phyloP scores from a whole-genome alignment of 2,888 invertebrate genomes.

The Periphyllus acericola region DNA sequence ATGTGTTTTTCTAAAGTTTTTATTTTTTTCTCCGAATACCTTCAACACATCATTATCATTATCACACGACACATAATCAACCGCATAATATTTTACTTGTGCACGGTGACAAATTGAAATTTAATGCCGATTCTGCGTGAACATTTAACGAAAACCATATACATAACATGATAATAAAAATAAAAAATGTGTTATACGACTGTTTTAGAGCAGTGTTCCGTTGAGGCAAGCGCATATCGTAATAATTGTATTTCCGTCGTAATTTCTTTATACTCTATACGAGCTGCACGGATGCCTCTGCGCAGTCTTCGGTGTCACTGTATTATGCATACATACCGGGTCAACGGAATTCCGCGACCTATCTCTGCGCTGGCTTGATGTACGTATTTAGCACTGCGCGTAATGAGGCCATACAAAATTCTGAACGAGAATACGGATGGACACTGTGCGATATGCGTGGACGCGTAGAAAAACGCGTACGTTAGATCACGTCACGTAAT shows the following conservation, averaged over 20 bases:
- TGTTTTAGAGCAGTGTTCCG: neutral
- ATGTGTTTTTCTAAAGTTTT: neutral
- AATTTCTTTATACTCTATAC: neutral
- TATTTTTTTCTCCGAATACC: neutral
- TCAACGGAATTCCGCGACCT: neutral
- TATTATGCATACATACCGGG: neutral
- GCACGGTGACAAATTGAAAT: no score
- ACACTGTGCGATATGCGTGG: no score
- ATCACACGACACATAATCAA: no score
- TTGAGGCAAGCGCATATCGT: neutral
- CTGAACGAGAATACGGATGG: constrained; percentile 4
- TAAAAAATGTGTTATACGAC: neutral
- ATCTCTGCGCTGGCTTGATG: neutral
- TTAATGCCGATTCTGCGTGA: no score
- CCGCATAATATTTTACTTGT: no score
- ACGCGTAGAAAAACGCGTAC: neutral
- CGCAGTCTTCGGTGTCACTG: neutral
- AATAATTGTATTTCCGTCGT: neutral
- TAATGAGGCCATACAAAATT: constrained; percentile 31
- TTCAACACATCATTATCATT: no score
- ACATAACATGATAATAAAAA: no score
- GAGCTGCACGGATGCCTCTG: neutral
- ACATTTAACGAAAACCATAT: no score
- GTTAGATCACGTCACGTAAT: neutral
- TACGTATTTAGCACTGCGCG: neutral